Base-by-base conservation (phyloP, 2,888 invertebrate genomes). In the Zele albiditarsus region DNA sequence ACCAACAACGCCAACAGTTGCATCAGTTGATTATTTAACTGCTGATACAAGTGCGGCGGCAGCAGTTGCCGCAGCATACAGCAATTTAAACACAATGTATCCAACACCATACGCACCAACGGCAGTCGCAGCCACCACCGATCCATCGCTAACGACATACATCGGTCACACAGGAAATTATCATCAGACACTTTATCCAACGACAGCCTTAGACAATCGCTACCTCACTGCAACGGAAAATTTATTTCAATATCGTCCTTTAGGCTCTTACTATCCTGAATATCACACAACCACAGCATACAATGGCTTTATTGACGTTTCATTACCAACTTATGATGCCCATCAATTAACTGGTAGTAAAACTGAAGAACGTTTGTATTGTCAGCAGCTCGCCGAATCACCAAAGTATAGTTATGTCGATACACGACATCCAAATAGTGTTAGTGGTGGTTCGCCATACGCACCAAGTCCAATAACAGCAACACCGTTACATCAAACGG, bases 161-260 rank as follows among this genome's bases (percentile, higher is more conserved):
- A 92, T 95, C 88, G 93, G 94, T 74, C 95, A 95, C 85, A 93
- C 94, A 65, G 92, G 93, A 25, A 92, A 93, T 85, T 92, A 92
- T 86, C 93, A 93, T 83, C 93, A 93, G 83, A 90, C 90, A 1
- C 87, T 93, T 12, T 93, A 93, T 83, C 91, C 92, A 0, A 88
- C 89, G 0, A 87, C 90, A 4, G 89, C 91, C 3, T 83, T 91
- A 77, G 91, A 91, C 82, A 91, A 91, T 82, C 90, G 92, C 90
- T 94, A 96, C 90, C 90, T 97, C 82, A 93, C 92, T 10, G 87
- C 88, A 3, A 94, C 96, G 12, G 96, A 97, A 85, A 96, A 96
- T 86, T 92, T 97, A 84, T 97, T 97, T 91, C 96, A 97, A 89
- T 97, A 97, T 90, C 93, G 97, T 79, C 94, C 96, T n/a, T 90